Conservation (phyloP, 2,113 vertebrate species). For the Madoqua kirkii region DNA sequence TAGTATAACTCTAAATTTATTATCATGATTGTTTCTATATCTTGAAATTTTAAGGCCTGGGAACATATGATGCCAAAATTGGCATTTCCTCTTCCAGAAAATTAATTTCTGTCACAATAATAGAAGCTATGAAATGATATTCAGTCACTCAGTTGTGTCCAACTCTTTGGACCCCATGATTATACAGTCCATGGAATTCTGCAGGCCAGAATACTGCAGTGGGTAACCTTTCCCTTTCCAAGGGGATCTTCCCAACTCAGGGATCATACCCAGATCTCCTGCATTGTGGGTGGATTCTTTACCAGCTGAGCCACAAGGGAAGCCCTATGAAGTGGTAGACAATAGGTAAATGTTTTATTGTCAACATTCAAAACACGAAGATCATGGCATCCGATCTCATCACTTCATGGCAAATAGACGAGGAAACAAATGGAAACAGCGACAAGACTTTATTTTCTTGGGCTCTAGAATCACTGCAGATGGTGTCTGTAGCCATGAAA, state of each 20-base stretch:
- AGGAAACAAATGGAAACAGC: not conserved
- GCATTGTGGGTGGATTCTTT: not conserved
- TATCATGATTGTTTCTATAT: not conserved
- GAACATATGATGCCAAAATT: not conserved
- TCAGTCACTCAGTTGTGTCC: not conserved
- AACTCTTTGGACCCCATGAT: not conserved
- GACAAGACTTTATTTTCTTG: not conserved
- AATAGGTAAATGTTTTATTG: not conserved
- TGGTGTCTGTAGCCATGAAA: rapidly evolving
- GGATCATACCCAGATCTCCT: not conserved
- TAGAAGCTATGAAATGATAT: not conserved
- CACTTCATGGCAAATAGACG: not conserved
- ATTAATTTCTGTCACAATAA: not conserved
- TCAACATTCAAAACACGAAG: not conserved
- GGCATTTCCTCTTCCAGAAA: not conserved
- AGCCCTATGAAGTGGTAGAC: not conserved
- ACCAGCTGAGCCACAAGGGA: not conserved
- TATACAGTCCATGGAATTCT: not conserved
- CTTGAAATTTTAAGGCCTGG: not conserved
- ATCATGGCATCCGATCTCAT: not conserved
- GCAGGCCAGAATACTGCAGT: not conserved
- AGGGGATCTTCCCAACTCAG: not conserved
- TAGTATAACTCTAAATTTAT: not conserved
- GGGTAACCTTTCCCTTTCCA: not conserved
- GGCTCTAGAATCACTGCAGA: not conserved